Evolutionary conservation across 2,797 vertebrate genomes (phyloP).

Genomic region (Xerus rutilus): DNA sequence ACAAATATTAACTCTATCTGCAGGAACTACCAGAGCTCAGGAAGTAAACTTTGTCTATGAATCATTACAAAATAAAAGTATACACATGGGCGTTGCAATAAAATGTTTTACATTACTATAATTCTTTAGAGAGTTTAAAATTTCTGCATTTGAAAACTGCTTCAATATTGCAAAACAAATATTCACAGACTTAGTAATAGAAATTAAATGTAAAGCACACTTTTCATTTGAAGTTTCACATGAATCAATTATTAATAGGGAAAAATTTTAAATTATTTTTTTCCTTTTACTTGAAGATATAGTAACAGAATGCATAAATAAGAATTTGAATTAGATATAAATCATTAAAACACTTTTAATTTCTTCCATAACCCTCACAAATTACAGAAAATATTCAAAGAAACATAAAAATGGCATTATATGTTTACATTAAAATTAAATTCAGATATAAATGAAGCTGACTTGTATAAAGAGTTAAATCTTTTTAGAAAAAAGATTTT

Average conservation of each 20-base stretch:
- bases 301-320: slow-evolving; percentile 55
- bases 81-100: not conserved
- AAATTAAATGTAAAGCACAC: slow-evolving; percentile 50
- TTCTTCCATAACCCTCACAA: not conserved
- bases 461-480: slow-evolving; percentile 38
- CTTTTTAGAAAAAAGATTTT: slow-evolving; percentile 27
- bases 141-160: slow-evolving; percentile 48
- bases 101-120: not conserved
- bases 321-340: slow-evolving; percentile 32
- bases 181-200: not conserved
- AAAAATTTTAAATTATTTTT: slow-evolving; percentile 14
- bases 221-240: slow-evolving; percentile 19
- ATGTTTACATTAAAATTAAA: slow-evolving; percentile 53
- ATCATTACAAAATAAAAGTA: slow-evolving; percentile 45
- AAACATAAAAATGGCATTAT: slow-evolving; percentile 48
- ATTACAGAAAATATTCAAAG: slow-evolving; percentile 22
- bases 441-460: slow-evolving; percentile 37
- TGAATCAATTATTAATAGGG: slow-evolving; percentile 26
- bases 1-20: slow-evolving; percentile 22
- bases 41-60: not conserved
- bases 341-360: slow-evolving; percentile 24
- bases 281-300: slow-evolving; percentile 36
- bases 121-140: slow-evolving; percentile 46
- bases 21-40: not conserved
- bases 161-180: slow-evolving; percentile 33